Conservation (phyloP, 2,797 vertebrate genomes). For the Macrochelys suwanniensis region DNA sequence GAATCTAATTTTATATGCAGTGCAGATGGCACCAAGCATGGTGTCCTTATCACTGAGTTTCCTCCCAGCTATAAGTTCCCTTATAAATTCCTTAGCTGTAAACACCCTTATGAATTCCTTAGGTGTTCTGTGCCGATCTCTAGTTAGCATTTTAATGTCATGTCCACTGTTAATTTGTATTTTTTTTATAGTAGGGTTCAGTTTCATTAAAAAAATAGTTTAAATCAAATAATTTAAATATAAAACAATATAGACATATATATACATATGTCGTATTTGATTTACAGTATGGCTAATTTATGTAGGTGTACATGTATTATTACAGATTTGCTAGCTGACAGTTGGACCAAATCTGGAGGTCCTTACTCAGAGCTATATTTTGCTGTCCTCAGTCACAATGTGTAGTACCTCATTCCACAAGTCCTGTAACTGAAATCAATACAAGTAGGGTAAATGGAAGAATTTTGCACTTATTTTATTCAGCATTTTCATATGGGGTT, state of each 20-base stretch:
- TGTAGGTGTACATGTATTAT: slow-evolving; percentile 44
- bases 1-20: neutral
- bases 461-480: slow-evolving; percentile 27
- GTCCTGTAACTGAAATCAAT: slow-evolving; percentile 70
- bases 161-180: neutral
- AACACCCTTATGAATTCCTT: slow-evolving; percentile 30
- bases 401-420: slow-evolving; percentile 50
- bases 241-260: neutral
- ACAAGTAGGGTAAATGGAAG: slow-evolving; percentile 28
- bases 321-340: slow-evolving; percentile 40
- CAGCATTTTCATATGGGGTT: neutral
- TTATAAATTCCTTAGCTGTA: slow-evolving; percentile 15
- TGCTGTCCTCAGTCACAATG: slow-evolving; percentile 54
- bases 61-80: neutral
- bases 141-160: neutral
- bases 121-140: neutral
- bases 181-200: neutral
- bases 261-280: slow-evolving; percentile 59
- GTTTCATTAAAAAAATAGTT: neutral
- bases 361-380: slow-evolving; percentile 45
- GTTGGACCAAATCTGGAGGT: neutral
- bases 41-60: neutral
- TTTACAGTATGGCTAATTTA: slow-evolving; percentile 61
- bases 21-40: neutral
- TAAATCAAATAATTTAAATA: neutral